These are phyloP conservation scores for Tuberolachnus salignus DNA, from an alignment of 2,888 invertebrate species.

Conservation along the genomic window DNA sequence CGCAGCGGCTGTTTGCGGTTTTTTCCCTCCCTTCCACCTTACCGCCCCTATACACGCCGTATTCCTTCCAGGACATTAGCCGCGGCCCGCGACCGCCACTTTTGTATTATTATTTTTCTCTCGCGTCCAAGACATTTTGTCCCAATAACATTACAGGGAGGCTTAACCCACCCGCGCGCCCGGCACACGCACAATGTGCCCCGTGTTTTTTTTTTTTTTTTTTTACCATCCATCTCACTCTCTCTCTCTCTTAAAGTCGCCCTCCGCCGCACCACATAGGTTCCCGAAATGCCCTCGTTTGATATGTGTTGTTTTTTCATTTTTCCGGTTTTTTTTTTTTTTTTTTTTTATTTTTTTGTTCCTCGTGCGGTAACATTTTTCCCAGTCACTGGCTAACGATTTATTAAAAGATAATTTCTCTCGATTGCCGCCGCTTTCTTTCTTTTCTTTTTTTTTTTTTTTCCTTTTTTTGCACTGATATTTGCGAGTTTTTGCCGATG, in stretches of 20 bases:
- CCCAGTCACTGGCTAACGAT: slow-evolving; percentile 47
- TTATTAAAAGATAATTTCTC: slow-evolving; percentile 52
- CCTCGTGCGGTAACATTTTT: slow-evolving; percentile 40
- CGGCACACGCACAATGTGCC: slow-evolving; percentile 2
- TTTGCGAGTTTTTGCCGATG: slow-evolving; percentile 18
- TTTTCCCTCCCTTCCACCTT: slow-evolving; percentile 17
- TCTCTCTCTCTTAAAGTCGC: slow-evolving; percentile 35
- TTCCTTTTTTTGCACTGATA: slow-evolving; percentile 10
- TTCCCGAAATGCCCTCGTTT: slow-evolving; percentile 25
- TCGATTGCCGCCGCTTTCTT: slow-evolving; percentile 40
- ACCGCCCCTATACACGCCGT: slow-evolving; percentile 18
- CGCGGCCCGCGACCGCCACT: slow-evolving; percentile 50
- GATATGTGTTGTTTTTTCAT: slow-evolving; percentile 38
- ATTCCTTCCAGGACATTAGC: slow-evolving; percentile 57
- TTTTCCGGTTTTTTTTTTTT: slow-evolving; percentile 19
- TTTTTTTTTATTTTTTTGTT: background rate
- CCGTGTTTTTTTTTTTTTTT: slow-evolving; percentile 13
- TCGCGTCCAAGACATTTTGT: slow-evolving; percentile 55
- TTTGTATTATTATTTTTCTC: slow-evolving; percentile 55
- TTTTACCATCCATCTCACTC: background rate
- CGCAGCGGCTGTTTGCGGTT: slow-evolving; percentile 43
- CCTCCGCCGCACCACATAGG: slow-evolving; percentile 9
- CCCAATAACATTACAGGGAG: slow-evolving; percentile 45
- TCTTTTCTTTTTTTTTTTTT: slow-evolving; percentile 6
- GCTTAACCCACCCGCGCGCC: slow-evolving; percentile 14